Percentiles rank a stretch among this genome's conserved stretches.
phyloP scores from a whole-genome alignment of 1,140 invertebrate species.

The Hycleus phaleratus region DNA sequence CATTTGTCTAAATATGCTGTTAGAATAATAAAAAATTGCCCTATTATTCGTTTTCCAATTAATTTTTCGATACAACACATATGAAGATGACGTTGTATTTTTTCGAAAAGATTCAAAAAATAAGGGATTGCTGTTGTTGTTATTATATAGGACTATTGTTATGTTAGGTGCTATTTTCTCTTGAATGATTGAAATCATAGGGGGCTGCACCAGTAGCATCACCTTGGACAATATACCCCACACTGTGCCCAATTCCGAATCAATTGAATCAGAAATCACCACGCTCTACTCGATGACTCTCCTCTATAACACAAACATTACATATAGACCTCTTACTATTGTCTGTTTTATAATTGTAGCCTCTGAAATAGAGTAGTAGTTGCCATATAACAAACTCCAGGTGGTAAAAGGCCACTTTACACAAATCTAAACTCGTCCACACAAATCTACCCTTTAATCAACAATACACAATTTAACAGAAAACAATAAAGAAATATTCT shows the following conservation, averaged over 20 bases:
- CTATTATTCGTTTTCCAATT: too few species aligned
- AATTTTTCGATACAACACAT: too few species aligned
- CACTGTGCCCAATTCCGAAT: slow-evolving; percentile 35
- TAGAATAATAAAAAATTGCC: too few species aligned
- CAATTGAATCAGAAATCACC: slow-evolving; percentile 37
- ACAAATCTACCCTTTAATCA: background rate
- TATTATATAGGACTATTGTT: too few species aligned
- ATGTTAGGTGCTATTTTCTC: too few species aligned
- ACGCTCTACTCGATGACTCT: slow-evolving; percentile 31
- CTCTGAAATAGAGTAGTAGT: slow-evolving; percentile 34
- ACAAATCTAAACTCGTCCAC: slow-evolving; percentile 7
- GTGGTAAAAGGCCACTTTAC: slow-evolving; percentile 37
- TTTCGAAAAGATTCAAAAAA: too few species aligned
- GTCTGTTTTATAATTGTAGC: slow-evolving; percentile 38
- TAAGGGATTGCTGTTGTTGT: too few species aligned
- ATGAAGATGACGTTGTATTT: too few species aligned
- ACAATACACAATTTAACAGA: background rate
- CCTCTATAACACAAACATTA: slow-evolving; percentile 13
- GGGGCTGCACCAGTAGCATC: too few species aligned
- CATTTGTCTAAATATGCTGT: too few species aligned
- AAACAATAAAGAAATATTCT: background rate
- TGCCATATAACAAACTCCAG: slow-evolving; percentile 28
- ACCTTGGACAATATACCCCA: slow-evolving; percentile 28
- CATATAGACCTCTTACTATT: slow-evolving; percentile 18
- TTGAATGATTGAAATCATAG: too few species aligned